phyloP scores from a whole-genome alignment of 1,140 invertebrate genomes.

The Drosophila bocqueti region DNA sequence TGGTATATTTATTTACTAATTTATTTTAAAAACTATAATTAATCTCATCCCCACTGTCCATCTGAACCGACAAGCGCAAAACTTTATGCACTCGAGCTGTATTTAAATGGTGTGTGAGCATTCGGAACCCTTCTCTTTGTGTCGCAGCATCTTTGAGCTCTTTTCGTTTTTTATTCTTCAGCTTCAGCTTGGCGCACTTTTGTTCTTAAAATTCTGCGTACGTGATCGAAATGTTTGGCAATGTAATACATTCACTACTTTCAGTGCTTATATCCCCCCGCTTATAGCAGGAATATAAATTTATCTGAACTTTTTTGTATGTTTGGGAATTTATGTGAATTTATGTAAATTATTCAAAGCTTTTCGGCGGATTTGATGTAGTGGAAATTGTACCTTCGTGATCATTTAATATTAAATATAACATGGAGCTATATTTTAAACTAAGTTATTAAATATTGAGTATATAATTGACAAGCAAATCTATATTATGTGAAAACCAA shows the following conservation, averaged over 20 bases:
- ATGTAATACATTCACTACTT: slow-evolving; percentile 46
- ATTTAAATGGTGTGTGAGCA: slow-evolving; percentile 57
- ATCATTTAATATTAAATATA: background rate
- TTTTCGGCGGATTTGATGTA: slow-evolving; percentile 30
- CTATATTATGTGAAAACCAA: background rate
- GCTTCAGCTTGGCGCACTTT: slow-evolving; percentile 37
- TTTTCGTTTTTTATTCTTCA: slow-evolving; percentile 8
- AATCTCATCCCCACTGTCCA: background rate
- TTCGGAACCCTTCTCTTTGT: slow-evolving; percentile 42
- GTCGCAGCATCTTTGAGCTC: slow-evolving; percentile 47
- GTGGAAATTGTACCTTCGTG: slow-evolving; percentile 9
- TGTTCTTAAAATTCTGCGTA: slow-evolving; percentile 58
- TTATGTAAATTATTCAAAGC: slow-evolving; percentile 39
- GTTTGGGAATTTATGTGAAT: slow-evolving; percentile 37
- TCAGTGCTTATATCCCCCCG: slow-evolving; percentile 33
- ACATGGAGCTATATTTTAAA: background rate
- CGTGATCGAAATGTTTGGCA: slow-evolving; percentile 60
- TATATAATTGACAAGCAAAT: background rate
- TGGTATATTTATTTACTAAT: no score
- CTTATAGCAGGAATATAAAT: slow-evolving; percentile 34
- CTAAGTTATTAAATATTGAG: background rate
- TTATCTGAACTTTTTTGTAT: slow-evolving; percentile 26
- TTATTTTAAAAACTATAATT: no score
- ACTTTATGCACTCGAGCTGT: slow-evolving; percentile 58
- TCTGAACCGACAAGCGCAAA: slow-evolving; percentile 17